Base-by-base conservation (phyloP, 2,113 vertebrate species). In the Ictidomys tridecemlineatus region DNA sequence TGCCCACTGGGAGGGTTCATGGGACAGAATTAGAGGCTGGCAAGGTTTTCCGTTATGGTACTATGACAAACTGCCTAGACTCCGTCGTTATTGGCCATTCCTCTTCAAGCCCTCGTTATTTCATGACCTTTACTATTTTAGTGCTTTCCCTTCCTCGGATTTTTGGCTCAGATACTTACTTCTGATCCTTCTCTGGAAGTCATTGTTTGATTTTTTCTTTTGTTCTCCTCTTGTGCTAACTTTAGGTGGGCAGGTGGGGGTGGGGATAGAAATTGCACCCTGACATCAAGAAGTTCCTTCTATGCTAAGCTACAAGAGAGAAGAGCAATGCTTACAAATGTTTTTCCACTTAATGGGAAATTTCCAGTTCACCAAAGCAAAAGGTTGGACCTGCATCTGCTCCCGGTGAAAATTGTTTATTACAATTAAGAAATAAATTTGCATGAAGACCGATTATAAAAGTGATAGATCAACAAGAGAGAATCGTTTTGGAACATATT, bases 141-240 rank as follows among this genome's bases (percentile, higher is more conserved):
- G 4, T 37, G 8, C 39, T 94, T 84, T 80, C 39, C 10, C 20
- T 63, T 45, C 56, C 37, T 58, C 45, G 5, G n/a, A 58, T 5
- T 89, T 89, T 94, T 82, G 20, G 67, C 79, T 88, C 53, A 53
- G 17, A 53, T 34, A 48, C 32, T 91, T 77, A 48, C 12, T 80
- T 95, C 51, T 79, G 34, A 39, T 51, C 10, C 53, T 34, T 76
- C 30, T 77, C 69, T 89, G 30, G 51, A 32, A 77, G 63, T 91
- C 69, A 85, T 2, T 82, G 6, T 56, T 74, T 76, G 42, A 88
- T 96, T 91, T 90, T 83, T 83, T 83, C 85, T 96, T 95, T 80
- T 51, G 61, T 87, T 95, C 48, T 65, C 11, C 26, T 56, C 51
- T 74, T 87, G 16, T 32, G 32, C 58, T 94, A 79, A 63, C n/a